Conservation (phyloP, 2,113 vertebrate genomes). For the Petrocephalus zakoni region DNA sequence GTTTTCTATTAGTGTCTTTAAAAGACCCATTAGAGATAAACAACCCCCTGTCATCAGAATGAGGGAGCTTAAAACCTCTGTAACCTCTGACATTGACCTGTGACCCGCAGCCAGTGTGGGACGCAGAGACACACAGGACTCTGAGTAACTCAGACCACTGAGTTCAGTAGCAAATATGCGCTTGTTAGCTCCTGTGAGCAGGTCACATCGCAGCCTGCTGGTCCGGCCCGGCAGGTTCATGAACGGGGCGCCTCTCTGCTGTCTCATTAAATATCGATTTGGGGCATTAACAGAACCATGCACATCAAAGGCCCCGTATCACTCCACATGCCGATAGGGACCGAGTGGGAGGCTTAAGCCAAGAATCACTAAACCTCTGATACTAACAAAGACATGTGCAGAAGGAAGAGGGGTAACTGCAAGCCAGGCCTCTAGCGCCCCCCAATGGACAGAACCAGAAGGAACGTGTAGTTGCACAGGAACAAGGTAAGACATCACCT, state of each 20-base stretch:
- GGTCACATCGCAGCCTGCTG: slow-evolving; percentile 50
- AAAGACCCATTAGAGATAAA: slow-evolving; percentile 63
- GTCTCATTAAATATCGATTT: slow-evolving; percentile 27
- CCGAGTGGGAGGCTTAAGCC: slow-evolving; percentile 7
- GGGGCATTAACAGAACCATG: slow-evolving; percentile 25
- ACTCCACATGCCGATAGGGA: slow-evolving; percentile 28
- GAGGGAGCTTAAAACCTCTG: slow-evolving; percentile 52
- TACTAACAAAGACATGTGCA: background rate
- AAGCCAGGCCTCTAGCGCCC: slow-evolving; percentile 49
- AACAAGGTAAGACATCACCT: background rate
- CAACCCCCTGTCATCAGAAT: slow-evolving; percentile 57
- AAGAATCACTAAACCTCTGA: background rate
- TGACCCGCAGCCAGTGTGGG: slow-evolving; percentile 39
- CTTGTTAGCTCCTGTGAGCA: slow-evolving; percentile 66
- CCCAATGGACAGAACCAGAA: slow-evolving; percentile 45
- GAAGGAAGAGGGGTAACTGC: background rate
- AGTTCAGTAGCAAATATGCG: slow-evolving; percentile 72
- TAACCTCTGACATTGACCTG: slow-evolving; percentile 65
- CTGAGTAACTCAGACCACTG: slow-evolving; percentile 53
- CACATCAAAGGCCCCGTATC: slow-evolving; percentile 22
- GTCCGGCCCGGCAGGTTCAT: slow-evolving; percentile 53
- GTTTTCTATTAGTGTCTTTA: slow-evolving; percentile 36
- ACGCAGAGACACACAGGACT: slow-evolving; percentile 45
- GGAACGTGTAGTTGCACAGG: background rate
- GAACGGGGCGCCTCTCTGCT: slow-evolving; percentile 48